Evolutionary conservation across 2,797 vertebrate genomes (phyloP).

Genomic region (Okamejei kenojei): DNA sequence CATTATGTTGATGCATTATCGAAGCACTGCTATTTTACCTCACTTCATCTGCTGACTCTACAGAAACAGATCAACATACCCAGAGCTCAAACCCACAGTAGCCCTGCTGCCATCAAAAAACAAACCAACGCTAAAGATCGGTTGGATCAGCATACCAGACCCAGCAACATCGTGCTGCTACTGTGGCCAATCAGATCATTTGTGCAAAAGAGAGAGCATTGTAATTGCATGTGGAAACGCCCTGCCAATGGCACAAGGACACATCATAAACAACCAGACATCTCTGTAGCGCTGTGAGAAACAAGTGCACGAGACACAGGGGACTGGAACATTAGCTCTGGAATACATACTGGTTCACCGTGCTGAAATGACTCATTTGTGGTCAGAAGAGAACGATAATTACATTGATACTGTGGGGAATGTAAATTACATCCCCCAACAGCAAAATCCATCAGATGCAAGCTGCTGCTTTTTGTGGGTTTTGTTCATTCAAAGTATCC

Average conservation of each 20-base stretch:
- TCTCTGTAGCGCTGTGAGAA: background rate
- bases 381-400: background rate
- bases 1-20: too few relatives aligned
- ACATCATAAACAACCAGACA: conserved; percentile 15
- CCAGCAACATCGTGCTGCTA: background rate
- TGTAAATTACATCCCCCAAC: background rate
- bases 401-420: background rate
- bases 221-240: background rate
- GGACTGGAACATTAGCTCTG: background rate
- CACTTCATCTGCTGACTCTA: background rate
- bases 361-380: background rate
- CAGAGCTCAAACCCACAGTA: background rate
- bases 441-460: background rate
- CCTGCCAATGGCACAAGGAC: conserved; percentile 23
- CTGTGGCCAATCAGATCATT: background rate
- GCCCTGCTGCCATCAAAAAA: background rate
- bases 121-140: background rate
- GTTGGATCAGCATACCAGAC: background rate
- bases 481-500: too few relatives aligned
- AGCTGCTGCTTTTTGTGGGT: too few relatives aligned
- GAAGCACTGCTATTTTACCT: background rate
- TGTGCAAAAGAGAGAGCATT: background rate
- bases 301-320: conserved; percentile 1
- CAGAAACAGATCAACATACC: background rate
- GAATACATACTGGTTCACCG: background rate